A percentile compares a stretch with the other conserved stretches of the same genome.
Conservation (phyloP, 2,888 invertebrate species). For the Fragum fragum region DNA sequence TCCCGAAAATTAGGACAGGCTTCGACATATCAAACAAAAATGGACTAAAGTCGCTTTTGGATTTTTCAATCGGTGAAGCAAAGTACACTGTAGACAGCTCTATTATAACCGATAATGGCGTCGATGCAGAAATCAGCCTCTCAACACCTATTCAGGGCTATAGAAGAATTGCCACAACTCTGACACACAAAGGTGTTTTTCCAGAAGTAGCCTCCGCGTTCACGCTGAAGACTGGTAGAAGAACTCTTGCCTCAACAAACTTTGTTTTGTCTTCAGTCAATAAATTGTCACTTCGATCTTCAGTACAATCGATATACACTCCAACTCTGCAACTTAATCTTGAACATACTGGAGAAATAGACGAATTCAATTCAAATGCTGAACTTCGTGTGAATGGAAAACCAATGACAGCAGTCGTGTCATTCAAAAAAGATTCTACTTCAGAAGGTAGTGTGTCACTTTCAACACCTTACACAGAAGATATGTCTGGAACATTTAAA, state of each 20-base stretch:
- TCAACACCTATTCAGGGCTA: slow-evolving; percentile 50
- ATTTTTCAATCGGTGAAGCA: slow-evolving; percentile 20
- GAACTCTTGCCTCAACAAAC: slow-evolving; percentile 40
- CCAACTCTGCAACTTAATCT: slow-evolving; percentile 47
- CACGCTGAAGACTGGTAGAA: slow-evolving; percentile 44
- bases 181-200: slow-evolving; percentile 46
- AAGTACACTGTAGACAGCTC: slow-evolving; percentile 45
- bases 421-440: slow-evolving; percentile 33
- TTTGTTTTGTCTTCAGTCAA: slow-evolving; percentile 19
- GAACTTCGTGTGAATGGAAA: slow-evolving; percentile 46
- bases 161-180: slow-evolving; percentile 31
- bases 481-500: slow-evolving; percentile 33
- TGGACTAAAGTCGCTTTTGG: slow-evolving; percentile 27
- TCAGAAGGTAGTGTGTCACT: slow-evolving; percentile 25
- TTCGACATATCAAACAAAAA: slow-evolving; percentile 48
- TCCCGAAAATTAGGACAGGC: slow-evolving; percentile 22
- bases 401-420: slow-evolving; percentile 18
- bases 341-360: slow-evolving; percentile 33
- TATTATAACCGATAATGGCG: not conserved
- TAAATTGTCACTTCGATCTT: slow-evolving; percentile 21
- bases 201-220: slow-evolving; percentile 30
- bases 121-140: slow-evolving; percentile 36
- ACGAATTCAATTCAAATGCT: slow-evolving; percentile 42
- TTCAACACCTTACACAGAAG: slow-evolving; percentile 22
- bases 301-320: slow-evolving; percentile 40